Evolutionary conservation across 1,140 invertebrate species (phyloP).

Genomic region (Thaumatotibia leucotreta): DNA sequence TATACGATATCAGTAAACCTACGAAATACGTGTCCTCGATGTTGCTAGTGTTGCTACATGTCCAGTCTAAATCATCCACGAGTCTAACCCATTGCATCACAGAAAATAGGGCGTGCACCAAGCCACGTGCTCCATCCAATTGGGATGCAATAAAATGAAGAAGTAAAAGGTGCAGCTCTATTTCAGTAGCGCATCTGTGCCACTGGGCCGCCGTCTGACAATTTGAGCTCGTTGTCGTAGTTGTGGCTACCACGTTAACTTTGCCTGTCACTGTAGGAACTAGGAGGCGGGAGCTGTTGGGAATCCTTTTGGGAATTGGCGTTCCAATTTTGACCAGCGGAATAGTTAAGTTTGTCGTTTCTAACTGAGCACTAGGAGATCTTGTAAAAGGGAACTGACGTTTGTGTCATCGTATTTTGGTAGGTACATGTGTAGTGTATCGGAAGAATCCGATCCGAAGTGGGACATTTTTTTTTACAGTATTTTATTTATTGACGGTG

Average conservation of each 20-base stretch:
- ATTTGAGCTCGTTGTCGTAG: conserved; percentile 41
- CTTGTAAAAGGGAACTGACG: neutral
- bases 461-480: too few species aligned
- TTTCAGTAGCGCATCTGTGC: conserved; percentile 52
- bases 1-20: too few species aligned
- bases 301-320: neutral
- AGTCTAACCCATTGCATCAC: neutral
- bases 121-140: conserved; percentile 5
- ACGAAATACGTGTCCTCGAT: too few species aligned
- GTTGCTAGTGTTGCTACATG: neutral
- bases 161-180: conserved; percentile 19
- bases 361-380: neutral
- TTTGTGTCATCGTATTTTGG: neutral
- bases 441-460: too few species aligned
- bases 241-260: neutral
- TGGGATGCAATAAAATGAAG: conserved; percentile 4
- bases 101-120: neutral
- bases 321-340: neutral
- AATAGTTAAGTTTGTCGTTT: neutral
- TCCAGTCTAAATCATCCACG: neutral
- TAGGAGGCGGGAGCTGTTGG: neutral
- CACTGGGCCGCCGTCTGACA: conserved; percentile 52
- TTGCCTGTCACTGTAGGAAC: neutral
- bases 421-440: neutral
- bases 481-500: too few species aligned